Base-by-base conservation (phyloP, 2,888 invertebrate species). In the Sarcophaga variegata region DNA sequence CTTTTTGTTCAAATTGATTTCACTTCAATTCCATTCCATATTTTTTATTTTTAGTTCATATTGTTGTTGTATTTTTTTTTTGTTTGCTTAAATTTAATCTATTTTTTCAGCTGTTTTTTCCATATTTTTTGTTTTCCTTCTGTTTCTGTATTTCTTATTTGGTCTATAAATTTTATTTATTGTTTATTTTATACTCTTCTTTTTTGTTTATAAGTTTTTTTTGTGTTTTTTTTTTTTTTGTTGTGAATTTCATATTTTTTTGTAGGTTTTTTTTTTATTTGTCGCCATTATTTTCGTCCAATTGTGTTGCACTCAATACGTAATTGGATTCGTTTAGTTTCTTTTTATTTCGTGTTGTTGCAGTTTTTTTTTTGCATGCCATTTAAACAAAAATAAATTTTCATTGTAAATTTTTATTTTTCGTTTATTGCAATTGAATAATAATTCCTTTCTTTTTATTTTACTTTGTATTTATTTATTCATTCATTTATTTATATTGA, bases 251-350 rank as follows among this genome's bases (percentile, higher is more conserved):
- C 60, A n/a, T 62, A 17, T 22, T 22, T 22, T 22, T 22, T 22
- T 22, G 22, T 22, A 22, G 22, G 22, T 22, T 22, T 22, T 22
- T 20, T 74, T 70, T 70, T 14, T 82, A 72, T 79, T 79, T 83
- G 72, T 79, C 54, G 47, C 74, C 64, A 69, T 70, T 75, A 49
- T 75, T 84, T 80, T 80, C 76, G 79, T 74, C 77, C 83, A 81
- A 86, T 77, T 84, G 84, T 76, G 47, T 76, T 84, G 80, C 80
- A 86, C 86, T 81, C 80, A 83, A 83, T 83, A 80, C 74, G 86
- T 83, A 86, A 86, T 86, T 83, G 86, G 86, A 86, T 86, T 83
- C 86, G 75, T 81, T 86, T 86, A 72, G 27, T 75, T 75, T 83
- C 60, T 69, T 37, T 45, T 72, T n/a, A 22, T 77, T 72, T 60